Percentiles rank a stretch among this genome's conserved stretches.
Conservation (phyloP, 1,140 invertebrate genomes). For the Hylyphantes graminicola region DNA sequence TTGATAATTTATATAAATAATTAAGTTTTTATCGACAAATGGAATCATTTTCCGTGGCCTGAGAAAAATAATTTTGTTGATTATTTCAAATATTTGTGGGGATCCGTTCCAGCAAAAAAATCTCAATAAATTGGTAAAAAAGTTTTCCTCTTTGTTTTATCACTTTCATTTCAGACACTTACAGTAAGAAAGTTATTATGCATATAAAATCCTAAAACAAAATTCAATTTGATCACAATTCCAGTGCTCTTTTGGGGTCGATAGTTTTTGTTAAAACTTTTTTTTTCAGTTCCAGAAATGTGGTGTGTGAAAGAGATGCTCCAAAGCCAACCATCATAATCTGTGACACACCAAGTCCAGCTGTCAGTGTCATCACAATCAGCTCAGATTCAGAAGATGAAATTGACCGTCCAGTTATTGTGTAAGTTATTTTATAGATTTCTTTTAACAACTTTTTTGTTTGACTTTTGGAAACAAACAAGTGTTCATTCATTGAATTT, state of each 20-base stretch:
- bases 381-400: conserved; percentile 94
- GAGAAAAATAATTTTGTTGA: too few relatives aligned
- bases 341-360: conserved; percentile 85
- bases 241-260: neutral
- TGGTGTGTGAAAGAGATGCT: conserved; percentile 49
- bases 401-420: conserved; percentile 45
- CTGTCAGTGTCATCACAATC: conserved; percentile 93
- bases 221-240: neutral
- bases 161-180: too few relatives aligned
- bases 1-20: too few relatives aligned
- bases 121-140: too few relatives aligned
- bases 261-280: neutral
- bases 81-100: too few relatives aligned
- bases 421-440: conserved; percentile 38
- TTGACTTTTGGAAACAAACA: neutral
- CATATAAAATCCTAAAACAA: neutral
- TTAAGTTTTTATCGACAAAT: too few relatives aligned
- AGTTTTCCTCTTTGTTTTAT: too few relatives aligned
- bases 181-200: too few relatives aligned
- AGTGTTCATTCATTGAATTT: neutral
- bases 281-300: neutral
- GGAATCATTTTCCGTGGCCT: too few relatives aligned
- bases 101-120: too few relatives aligned
- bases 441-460: neutral
- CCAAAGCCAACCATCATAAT: conserved; percentile 84